Percentiles rank a stretch among this genome's conserved stretches.
phyloP scores from a whole-genome alignment of 2,888 invertebrate genomes.

The Phortica okadai region DNA sequence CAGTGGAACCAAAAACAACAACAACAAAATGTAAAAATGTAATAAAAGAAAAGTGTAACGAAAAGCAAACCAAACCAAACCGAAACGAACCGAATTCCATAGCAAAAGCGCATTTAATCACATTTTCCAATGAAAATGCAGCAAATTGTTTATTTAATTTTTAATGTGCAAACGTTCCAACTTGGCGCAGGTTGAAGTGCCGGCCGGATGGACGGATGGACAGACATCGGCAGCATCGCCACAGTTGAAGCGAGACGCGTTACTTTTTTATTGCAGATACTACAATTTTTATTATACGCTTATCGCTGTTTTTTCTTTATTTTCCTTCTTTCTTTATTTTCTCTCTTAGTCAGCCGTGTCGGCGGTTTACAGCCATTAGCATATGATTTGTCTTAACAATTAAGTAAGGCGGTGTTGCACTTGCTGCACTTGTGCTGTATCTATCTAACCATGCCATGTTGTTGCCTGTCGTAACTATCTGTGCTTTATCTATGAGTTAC shows the following conservation, averaged over 20 bases:
- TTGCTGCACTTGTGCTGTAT: constrained; percentile 6
- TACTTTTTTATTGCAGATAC: neutral
- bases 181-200: neutral
- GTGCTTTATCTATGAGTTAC: constrained; percentile 14
- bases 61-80: constrained; percentile 5
- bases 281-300: neutral
- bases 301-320: neutral
- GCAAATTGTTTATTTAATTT: constrained; percentile 71
- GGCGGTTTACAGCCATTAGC: constrained; percentile 66
- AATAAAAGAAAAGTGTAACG: constrained; percentile 8
- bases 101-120: constrained; percentile 63
- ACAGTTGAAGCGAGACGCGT: neutral
- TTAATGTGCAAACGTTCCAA: constrained; percentile 54
- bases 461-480: neutral
- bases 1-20: neutral
- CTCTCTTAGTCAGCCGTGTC: neutral
- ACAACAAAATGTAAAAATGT: neutral
- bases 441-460: neutral
- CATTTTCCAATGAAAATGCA: constrained; percentile 68
- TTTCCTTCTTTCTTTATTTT: neutral
- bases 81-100: constrained; percentile 34
- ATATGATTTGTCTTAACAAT: constrained; percentile 71
- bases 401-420: constrained; percentile 50
- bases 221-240: neutral
- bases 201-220: neutral